Base-by-base conservation (phyloP, 2,797 vertebrate species). In the Poecilia gillii region DNA sequence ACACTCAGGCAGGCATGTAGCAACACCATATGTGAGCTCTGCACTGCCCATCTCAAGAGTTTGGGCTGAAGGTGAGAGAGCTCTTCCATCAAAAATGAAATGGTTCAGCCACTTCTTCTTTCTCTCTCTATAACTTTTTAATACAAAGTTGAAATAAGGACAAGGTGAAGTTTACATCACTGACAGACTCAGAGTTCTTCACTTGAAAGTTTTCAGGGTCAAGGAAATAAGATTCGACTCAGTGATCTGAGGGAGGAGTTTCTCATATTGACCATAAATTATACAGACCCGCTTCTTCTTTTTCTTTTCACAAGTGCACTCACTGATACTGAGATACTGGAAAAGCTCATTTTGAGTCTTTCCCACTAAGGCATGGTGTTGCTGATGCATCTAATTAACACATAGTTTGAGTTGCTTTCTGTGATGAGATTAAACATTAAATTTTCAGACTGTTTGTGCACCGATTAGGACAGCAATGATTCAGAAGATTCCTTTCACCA, bases 11-110 rank as follows among this genome's bases (percentile, higher is more conserved):
- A 79, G 62, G 45, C 72, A 68, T 77, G 80, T 79, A 75, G 77
- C 77, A 79, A 73, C 74, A 62, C 83, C 86, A 88, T 87, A 84
- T 91, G 86, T 53, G 73, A 90, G 28, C 75, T 46, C 66, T 81
- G 25, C 77, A 71, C 41, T 68, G 45, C 70, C 46, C 33, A 76
- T 78, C 64, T 59, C 49, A 1, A 59, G 55, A 74, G 76, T 47
- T 79, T 1, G 36, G 72, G 73, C 49, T 78, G 66, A 81, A 85
- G 77, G 71, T 66, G 28, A 84, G 62, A 85, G 4, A 70, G 72
- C 72, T 78, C 4, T n/a, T 25, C 33, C 20, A n/a, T 28, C 8
- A 80, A 39, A 80, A 70, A 31, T 53, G 9, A 72, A 64, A 46
- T 39, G 31, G 75, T 76, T 73, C 25, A 72, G 25, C 28, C 41